Conservation (phyloP, 2,113 vertebrate genomes). For the Pleuronectes platessa region DNA sequence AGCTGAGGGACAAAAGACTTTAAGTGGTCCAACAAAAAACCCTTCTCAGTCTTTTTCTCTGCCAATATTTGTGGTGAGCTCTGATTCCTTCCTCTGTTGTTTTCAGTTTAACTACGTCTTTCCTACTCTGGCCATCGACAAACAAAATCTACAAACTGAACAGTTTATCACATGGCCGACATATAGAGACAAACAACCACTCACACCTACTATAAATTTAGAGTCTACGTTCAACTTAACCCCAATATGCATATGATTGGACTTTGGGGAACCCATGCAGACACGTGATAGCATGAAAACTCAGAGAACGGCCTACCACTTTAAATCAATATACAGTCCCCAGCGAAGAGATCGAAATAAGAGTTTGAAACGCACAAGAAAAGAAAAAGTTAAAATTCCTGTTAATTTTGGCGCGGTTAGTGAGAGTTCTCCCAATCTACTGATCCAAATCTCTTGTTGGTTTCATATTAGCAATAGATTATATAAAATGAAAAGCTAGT, state of each 20-base stretch:
- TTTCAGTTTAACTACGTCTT: neutral
- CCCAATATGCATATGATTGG: neutral
- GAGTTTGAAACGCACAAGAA: no score
- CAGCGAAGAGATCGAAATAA: no score
- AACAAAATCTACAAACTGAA: neutral
- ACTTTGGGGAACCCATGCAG: neutral
- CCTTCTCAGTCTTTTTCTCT: neutral
- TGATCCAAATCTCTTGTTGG: no score
- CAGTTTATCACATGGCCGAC: no score
- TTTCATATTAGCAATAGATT: no score
- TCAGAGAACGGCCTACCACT: no score
- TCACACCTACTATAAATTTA: neutral
- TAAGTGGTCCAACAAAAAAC: neutral
- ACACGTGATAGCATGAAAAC: neutral
- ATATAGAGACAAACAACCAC: neutral
- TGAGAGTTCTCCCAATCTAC: no score
- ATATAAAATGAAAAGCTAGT: neutral
- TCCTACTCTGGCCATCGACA: neutral
- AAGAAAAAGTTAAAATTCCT: no score
- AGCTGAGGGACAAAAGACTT: neutral
- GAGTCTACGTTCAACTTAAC: neutral
- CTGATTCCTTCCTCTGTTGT: neutral
- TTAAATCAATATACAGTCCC: no score
- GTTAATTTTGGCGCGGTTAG: no score
- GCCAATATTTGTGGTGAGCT: neutral